A percentile compares a stretch with the other conserved stretches of the same genome.
These are phyloP conservation scores for Ectropis grisescens DNA, from an alignment of 1,140 invertebrate genomes.

Conservation along the genomic window DNA sequence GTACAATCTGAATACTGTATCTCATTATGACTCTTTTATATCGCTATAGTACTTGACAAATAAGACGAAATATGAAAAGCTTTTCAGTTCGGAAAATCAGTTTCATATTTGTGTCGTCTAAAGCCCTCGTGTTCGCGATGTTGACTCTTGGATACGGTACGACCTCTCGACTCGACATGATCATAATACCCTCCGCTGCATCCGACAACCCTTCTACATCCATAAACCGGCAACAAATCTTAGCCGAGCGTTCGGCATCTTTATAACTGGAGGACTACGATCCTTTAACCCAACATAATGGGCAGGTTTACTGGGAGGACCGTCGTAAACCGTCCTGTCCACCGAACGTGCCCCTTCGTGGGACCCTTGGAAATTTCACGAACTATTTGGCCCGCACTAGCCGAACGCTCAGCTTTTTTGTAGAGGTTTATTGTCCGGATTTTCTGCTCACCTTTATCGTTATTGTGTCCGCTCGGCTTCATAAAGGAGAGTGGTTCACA, in stretches of 20 bases:
- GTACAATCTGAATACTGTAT: slow-evolving; percentile 3
- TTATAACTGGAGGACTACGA: slow-evolving; percentile 59
- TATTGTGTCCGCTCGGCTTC: slow-evolving; percentile 65
- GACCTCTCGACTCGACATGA: slow-evolving; percentile 58
- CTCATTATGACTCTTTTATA: neutral
- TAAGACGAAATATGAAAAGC: too few relatives aligned
- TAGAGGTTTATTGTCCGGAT: slow-evolving; percentile 66
- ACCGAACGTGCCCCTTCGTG: slow-evolving; percentile 10
- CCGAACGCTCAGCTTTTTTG: slow-evolving; percentile 62
- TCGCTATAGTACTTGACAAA: too few relatives aligned
- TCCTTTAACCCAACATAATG: slow-evolving; percentile 67
- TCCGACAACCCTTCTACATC: slow-evolving; percentile 64
- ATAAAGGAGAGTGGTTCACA: slow-evolving; percentile 56
- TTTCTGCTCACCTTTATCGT: slow-evolving; percentile 67
- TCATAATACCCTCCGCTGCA: slow-evolving; percentile 54
- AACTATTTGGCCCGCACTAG: slow-evolving; percentile 65
- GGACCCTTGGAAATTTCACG: slow-evolving; percentile 64
- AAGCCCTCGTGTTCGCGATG: slow-evolving; percentile 56
- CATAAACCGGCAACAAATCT: slow-evolving; percentile 66
- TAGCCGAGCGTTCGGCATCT: slow-evolving; percentile 52
- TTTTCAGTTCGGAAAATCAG: slow-evolving; percentile 22
- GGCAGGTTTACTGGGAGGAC: slow-evolving; percentile 61
- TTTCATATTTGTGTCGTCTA: slow-evolving; percentile 33
- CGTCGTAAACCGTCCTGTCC: slow-evolving; percentile 61
- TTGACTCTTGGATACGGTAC: slow-evolving; percentile 61